Conservation (phyloP, 1,140 invertebrate species). For the Maniola jurtina region DNA sequence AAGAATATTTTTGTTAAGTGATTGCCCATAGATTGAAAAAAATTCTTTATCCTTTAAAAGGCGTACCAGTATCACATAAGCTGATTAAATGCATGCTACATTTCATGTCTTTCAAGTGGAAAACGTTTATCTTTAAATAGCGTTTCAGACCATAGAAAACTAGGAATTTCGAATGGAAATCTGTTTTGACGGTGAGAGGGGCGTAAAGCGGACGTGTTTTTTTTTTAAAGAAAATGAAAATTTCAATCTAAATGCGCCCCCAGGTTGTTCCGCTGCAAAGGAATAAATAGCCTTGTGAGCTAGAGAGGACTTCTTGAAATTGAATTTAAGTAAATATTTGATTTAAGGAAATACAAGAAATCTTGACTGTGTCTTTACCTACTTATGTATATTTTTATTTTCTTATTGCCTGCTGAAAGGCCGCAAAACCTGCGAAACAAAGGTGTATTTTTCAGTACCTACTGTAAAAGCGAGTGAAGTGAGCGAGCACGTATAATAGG, state of each 20-base stretch:
- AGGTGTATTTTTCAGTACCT: too few relatives aligned
- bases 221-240: conserved; percentile 67
- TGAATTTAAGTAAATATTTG: conserved; percentile 36
- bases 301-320: conserved; percentile 41
- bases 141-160: conserved; percentile 45
- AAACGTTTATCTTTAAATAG: conserved; percentile 33
- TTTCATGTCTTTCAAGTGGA: conserved; percentile 30
- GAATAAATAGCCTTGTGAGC: conserved; percentile 22
- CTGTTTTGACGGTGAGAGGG: conserved; percentile 40
- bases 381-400: too few relatives aligned
- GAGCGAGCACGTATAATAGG: too few relatives aligned
- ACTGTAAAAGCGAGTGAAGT: too few relatives aligned
- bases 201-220: conserved; percentile 51
- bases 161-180: conserved; percentile 68
- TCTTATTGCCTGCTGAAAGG: too few relatives aligned
- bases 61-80: conserved; percentile 14
- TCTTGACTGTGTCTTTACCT: neutral
- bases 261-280: conserved; percentile 44
- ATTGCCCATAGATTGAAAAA: neutral
- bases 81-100: conserved; percentile 27
- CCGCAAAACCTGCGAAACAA: too few relatives aligned
- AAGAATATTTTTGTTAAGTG: too few relatives aligned
- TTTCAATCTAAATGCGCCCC: conserved; percentile 71
- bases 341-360: neutral
- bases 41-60: neutral